These are phyloP conservation scores for Palythoa grandis DNA, from an alignment of 92 coral and sea anemone genomes.

Conservation along the genomic window DNA sequence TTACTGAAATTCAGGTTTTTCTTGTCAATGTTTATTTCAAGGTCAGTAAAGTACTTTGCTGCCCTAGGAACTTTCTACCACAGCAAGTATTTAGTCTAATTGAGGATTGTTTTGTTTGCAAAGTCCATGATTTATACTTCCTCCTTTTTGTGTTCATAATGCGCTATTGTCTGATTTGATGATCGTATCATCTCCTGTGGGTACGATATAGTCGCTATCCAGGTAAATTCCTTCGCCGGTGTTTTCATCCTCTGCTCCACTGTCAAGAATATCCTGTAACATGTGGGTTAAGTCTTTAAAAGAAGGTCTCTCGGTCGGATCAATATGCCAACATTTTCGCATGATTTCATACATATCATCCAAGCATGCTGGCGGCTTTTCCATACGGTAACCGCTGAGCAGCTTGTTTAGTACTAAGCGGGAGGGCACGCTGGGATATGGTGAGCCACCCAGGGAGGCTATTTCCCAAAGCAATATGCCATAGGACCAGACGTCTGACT, in stretches of 20 bases:
- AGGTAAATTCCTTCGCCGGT: constrained; percentile 21
- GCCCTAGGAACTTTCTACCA: no score
- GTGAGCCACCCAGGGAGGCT: constrained; percentile 82
- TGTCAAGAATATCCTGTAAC: constrained; percentile 29
- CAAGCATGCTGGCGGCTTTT: constrained; percentile 74
- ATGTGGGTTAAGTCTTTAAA: constrained; percentile 1
- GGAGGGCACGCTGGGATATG: constrained; percentile 81
- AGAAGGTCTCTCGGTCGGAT: constrained; percentile 34
- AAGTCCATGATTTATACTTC: no score
- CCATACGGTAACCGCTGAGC: constrained; percentile 82
- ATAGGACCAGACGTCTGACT: constrained; percentile 88
- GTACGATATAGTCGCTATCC: constrained; percentile 19
- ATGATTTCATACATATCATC: constrained; percentile 71
- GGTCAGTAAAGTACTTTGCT: no score
- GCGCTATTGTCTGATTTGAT: constrained; percentile 12
- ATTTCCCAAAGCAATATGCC: constrained; percentile 90
- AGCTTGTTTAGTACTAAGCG: constrained; percentile 74
- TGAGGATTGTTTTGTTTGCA: no score
- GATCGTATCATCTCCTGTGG: constrained; percentile 4
- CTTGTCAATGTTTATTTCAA: no score
- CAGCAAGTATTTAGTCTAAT: no score
- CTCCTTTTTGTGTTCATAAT: neutral
- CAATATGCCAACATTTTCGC: constrained; percentile 51
- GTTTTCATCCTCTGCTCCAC: constrained; percentile 15
- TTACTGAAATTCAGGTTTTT: neutral